Evolutionary conservation across 92 coral and sea anemone species (phyloP), one percentile per base, ranked within the genome.

Genomic region (Anthopleura xanthogrammica): DNA sequence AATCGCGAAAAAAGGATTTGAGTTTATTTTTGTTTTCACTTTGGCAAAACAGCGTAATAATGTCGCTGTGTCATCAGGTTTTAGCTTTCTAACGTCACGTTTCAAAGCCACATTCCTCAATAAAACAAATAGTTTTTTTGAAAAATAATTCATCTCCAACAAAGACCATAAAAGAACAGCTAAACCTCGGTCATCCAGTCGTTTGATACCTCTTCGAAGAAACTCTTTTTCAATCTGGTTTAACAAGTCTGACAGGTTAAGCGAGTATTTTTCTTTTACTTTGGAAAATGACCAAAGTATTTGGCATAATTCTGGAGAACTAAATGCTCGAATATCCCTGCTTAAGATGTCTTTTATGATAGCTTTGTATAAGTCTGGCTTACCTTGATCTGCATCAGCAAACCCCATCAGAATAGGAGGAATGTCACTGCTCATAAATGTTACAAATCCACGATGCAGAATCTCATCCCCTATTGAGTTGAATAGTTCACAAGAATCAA

Each of bases 151-250:
- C 75, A 66, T 40, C 82, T 84, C 77, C 22, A 77, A 40, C n/a
- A 84, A 68, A 12, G 87, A 84, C 87, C 87, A 84, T 39, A 72
- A 36, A n/a, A 84, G 70, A 8, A 84, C 82, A 60, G 87, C 82
- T 17, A 84, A 54, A 12, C 83, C 87, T 22, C 87, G 82, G 52
- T 76, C 82, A 40, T 77, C 87, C 76, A 84, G 78, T 9, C 82
- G 82, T 24, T 78, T 56, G 16, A 71, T 64, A 12, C 87, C 87
- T 20, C 87, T 62, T 10, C 78, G 64, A 66, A 84, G 82, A 36
- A 84, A 57, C 70, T 77, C 87, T 16, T 76, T 50, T 42, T 60
- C 77, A 72, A 84, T 48, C 74, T 10, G 68, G 60, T 84, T 77
- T 23, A 84, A 24, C 64, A 84, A 24, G 60, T 84, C 77, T 52